Evolutionary conservation across 1,140 invertebrate genomes (phyloP).

Genomic region (Mylabris phalerata): DNA sequence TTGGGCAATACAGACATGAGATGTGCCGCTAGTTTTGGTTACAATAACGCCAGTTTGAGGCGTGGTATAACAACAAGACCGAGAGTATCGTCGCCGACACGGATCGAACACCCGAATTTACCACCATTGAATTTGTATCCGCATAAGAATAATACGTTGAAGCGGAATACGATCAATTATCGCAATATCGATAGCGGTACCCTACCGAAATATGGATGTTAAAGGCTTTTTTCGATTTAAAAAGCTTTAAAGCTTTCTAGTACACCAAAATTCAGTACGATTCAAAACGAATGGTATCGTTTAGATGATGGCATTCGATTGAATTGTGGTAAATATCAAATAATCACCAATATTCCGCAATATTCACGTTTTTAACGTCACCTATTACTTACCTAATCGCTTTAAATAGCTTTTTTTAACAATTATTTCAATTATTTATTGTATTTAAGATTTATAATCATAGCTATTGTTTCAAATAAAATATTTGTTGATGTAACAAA

Average conservation of each 20-base stretch:
- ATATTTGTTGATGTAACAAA: slow-evolving; percentile 11
- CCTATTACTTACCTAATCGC: no score
- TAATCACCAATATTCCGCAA: no score
- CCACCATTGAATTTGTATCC: slow-evolving; percentile 68
- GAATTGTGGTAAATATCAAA: no score
- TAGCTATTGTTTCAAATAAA: not conserved
- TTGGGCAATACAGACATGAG: slow-evolving; percentile 39
- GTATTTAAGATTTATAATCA: no score
- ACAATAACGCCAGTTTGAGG: slow-evolving; percentile 24
- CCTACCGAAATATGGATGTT: slow-evolving; percentile 32
- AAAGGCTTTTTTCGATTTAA: not conserved
- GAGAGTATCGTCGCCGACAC: slow-evolving; percentile 66
- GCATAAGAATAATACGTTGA: slow-evolving; percentile 35
- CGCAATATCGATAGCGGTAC: slow-evolving; percentile 33
- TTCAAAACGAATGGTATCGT: no score
- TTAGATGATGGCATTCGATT: no score
- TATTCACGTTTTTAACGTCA: no score
- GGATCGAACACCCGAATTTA: slow-evolving; percentile 72
- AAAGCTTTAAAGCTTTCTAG: no score
- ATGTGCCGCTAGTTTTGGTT: slow-evolving; percentile 31
- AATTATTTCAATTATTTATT: no score
- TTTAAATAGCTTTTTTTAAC: no score
- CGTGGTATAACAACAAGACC: slow-evolving; percentile 41
- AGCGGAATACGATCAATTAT: slow-evolving; percentile 33
- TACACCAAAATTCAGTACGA: no score